phyloP scores from a whole-genome alignment of 1,140 invertebrate species.

The Diuraphis noxia region DNA sequence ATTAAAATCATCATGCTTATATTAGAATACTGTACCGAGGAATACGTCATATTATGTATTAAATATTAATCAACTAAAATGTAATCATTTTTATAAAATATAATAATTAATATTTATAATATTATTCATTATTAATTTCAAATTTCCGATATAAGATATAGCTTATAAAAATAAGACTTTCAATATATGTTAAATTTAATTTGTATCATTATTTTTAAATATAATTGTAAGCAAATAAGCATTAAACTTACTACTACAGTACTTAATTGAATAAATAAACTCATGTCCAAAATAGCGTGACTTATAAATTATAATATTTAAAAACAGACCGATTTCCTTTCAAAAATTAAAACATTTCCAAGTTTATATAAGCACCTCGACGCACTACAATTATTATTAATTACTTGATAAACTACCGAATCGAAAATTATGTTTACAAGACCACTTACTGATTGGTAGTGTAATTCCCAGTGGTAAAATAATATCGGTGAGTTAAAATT shows the following conservation, averaged over 20 bases:
- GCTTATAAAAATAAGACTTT: background rate
- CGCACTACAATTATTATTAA: background rate
- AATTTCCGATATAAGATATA: background rate
- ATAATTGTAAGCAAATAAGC: background rate
- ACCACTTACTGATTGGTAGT: slow-evolving; percentile 19
- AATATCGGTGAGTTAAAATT: background rate
- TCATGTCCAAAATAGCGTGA: background rate
- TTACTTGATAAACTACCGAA: background rate
- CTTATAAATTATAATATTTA: background rate
- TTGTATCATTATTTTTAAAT: background rate
- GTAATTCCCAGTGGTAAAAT: slow-evolving; percentile 15
- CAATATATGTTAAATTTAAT: background rate
- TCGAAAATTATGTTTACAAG: slow-evolving; percentile 22
- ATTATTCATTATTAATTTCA: background rate
- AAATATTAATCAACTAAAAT: background rate
- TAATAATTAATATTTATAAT: background rate
- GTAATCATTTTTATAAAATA: background rate
- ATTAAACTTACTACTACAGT: too few relatives aligned
- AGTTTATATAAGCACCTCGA: background rate
- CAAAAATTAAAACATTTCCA: background rate
- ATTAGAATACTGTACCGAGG: background rate
- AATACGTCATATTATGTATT: background rate
- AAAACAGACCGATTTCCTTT: background rate
- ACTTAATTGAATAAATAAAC: background rate
- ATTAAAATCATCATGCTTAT: background rate